Percentiles rank a stretch among this genome's conserved stretches.
These are phyloP conservation scores for Helicoverpa assulta DNA, from an alignment of 2,888 invertebrate species.

Conservation along the genomic window DNA sequence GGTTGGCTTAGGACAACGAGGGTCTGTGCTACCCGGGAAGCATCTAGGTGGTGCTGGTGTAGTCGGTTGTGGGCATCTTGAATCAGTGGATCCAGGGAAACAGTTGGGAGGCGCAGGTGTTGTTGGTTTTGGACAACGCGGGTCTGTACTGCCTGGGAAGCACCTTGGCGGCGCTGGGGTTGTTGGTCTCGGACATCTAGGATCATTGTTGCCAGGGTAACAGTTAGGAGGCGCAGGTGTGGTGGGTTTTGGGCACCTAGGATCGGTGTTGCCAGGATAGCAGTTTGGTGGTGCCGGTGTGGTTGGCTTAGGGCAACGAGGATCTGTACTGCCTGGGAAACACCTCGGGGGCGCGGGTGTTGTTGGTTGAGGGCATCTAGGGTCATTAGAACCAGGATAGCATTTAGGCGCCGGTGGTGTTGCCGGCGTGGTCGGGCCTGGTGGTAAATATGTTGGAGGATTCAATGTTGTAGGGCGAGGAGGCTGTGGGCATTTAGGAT, in stretches of 20 bases:
- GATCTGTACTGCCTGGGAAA: constrained; percentile 69
- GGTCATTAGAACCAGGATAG: constrained; percentile 76
- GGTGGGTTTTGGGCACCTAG: constrained; percentile 60
- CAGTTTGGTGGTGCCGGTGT: constrained; percentile 57
- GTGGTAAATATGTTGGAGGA: constrained; percentile 67
- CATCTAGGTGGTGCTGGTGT: constrained; percentile 57
- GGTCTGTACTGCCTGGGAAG: constrained; percentile 68
- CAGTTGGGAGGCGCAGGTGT: constrained; percentile 57
- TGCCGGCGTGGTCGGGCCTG: constrained; percentile 65
- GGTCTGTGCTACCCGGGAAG: constrained; percentile 56
- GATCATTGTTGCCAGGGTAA: constrained; percentile 68
- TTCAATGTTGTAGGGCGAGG: constrained; percentile 64
- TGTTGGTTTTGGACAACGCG: constrained; percentile 71
- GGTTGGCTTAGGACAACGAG: constrained; percentile 60
- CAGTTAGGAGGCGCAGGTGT: constrained; percentile 63
- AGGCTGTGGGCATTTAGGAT: constrained; percentile 44
- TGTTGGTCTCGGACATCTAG: constrained; percentile 72
- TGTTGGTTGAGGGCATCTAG: constrained; percentile 71
- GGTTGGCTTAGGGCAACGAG: constrained; percentile 71
- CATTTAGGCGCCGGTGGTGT: constrained; percentile 62
- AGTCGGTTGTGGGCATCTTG: constrained; percentile 70
- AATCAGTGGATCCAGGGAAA: constrained; percentile 46
- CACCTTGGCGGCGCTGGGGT: constrained; percentile 47
- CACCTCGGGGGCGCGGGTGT: constrained; percentile 51
- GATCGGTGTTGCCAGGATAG: constrained; percentile 57